Percentiles rank a stretch among this genome's conserved stretches.
phyloP scores from a whole-genome alignment of 2,113 vertebrate species.

The Nothobranchius kuhntae region DNA sequence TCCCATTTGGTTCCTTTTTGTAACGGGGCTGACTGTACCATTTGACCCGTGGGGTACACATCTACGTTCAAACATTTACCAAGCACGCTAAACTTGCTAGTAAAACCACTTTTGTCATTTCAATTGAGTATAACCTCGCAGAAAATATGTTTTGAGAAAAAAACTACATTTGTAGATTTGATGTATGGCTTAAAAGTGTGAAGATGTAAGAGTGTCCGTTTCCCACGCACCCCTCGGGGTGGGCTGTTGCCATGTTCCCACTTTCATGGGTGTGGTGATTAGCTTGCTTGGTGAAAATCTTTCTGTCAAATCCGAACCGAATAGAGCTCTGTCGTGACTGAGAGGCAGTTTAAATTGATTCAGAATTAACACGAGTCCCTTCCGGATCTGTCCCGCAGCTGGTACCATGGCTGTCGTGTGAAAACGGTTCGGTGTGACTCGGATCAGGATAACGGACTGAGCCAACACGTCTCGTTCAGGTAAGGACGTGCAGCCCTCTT shows the following conservation, averaged over 20 bases:
- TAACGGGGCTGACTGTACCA: conserved; percentile 75
- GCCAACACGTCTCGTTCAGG: conserved; percentile 66
- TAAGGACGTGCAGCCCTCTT: conserved; percentile 55
- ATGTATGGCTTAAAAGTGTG: not conserved
- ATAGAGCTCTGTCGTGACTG: conserved; percentile 33
- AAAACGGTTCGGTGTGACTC: conserved; percentile 52
- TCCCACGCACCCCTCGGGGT: conserved; percentile 53
- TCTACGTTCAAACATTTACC: not conserved
- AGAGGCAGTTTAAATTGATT: conserved; percentile 51
- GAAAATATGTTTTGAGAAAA: fast-evolving
- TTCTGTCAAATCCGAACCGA: conserved; percentile 61
- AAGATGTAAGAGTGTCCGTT: not conserved
- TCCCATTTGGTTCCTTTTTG: conserved; percentile 75
- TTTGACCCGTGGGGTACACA: conserved; percentile 41
- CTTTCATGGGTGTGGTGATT: conserved; percentile 85
- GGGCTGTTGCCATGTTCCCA: conserved; percentile 83
- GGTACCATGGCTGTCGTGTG: conserved; percentile 69
- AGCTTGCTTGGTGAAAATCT: conserved; percentile 73
- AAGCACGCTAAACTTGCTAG: not conserved
- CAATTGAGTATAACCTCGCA: fast-evolving
- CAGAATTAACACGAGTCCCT: conserved; percentile 37
- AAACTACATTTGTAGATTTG: not conserved
- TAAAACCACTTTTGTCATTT: fast-evolving
- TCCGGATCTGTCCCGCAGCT: conserved; percentile 37
- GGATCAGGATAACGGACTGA: conserved; percentile 42